Base-by-base conservation (phyloP, 92 coral and sea anemone genomes). In the Metridium senile region DNA sequence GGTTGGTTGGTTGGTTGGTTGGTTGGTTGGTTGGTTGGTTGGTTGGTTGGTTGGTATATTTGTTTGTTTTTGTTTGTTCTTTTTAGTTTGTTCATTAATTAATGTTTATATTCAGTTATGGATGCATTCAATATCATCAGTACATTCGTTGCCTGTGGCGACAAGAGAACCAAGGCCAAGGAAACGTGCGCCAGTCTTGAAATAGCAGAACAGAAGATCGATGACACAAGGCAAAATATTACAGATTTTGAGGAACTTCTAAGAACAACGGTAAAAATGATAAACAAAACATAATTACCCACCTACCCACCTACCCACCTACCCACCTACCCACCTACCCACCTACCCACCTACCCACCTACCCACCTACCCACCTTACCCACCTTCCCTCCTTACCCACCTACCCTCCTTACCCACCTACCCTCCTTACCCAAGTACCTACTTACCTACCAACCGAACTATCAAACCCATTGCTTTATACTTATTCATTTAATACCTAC, bases 41-140 rank as follows among this genome's bases (percentile, higher is more conserved):
- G n/a, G n/a, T n/a, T n/a, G n/a, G n/a, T n/a, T n/a, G 13, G 49
- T 39, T 39, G 49, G 49, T 39, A 39, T 39, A 4, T 13, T 39
- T 13, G n/a, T 4, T 13, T 6, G 49, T 4, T 4, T 4, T 39
- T 13, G 49, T 39, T 39, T 6, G 49, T 6, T 6, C 49, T 39
- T 39, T 4, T 39, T 4, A 6, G 6, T 6, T 4, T 13, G 8
- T 39, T 39, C 49, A 13, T 39, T 39, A 39, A 4, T 39, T 39
- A 13, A 39, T 39, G 49, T 39, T 6, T 13, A 23, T 29, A 45
- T 54, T 13, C 17, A 72, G 76, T 59, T 20, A 30, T 72, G 18
- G 76, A 72, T 26, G 0, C 53, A 21, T 72, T 54, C 27, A 72
- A 58, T 49, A 54, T 31, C 7, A 53, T 72, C 64, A 23, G 20